Percentiles rank a stretch among this genome's conserved stretches.
phyloP scores from a whole-genome alignment of 1,140 invertebrate species.

The Lasioglossum albipes region DNA sequence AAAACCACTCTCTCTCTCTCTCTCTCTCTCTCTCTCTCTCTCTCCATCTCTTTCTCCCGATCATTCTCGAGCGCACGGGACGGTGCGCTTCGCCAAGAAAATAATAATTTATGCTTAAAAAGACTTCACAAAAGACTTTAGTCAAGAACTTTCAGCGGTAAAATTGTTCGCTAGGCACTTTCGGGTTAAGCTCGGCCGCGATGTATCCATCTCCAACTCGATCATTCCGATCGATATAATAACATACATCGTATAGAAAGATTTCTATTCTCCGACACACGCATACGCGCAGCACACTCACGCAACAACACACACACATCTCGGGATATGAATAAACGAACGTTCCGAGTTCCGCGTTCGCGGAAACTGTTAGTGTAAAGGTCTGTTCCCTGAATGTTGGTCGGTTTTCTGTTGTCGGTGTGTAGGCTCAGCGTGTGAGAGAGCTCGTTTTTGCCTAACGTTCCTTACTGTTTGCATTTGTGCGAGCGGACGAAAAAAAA shows the following conservation, averaged over 20 bases:
- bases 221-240: neutral
- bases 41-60: slow-evolving; percentile 22
- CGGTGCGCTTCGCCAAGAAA: slow-evolving; percentile 51
- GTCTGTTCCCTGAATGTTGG: neutral
- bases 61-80: slow-evolving; percentile 59
- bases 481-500: slow-evolving; percentile 60
- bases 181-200: slow-evolving; percentile 23
- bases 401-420: neutral
- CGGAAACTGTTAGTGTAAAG: neutral
- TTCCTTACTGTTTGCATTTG: slow-evolving; percentile 45
- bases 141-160: slow-evolving; percentile 76
- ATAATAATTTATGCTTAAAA: slow-evolving; percentile 77
- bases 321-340: slow-evolving; percentile 7
- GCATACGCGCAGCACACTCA: too few species aligned
- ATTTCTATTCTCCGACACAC: neutral
- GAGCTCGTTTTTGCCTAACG: slow-evolving; percentile 67
- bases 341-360: slow-evolving; percentile 20
- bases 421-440: slow-evolving; percentile 1
- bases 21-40: neutral
- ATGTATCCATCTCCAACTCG: slow-evolving; percentile 2
- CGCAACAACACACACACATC: too few species aligned
- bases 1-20: slow-evolving; percentile 23
- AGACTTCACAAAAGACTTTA: slow-evolving; percentile 73
- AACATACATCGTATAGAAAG: neutral
- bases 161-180: slow-evolving; percentile 74